These are phyloP conservation scores for Limnephilus auricula DNA, from an alignment of 2,888 invertebrate genomes.

Conservation along the genomic window DNA sequence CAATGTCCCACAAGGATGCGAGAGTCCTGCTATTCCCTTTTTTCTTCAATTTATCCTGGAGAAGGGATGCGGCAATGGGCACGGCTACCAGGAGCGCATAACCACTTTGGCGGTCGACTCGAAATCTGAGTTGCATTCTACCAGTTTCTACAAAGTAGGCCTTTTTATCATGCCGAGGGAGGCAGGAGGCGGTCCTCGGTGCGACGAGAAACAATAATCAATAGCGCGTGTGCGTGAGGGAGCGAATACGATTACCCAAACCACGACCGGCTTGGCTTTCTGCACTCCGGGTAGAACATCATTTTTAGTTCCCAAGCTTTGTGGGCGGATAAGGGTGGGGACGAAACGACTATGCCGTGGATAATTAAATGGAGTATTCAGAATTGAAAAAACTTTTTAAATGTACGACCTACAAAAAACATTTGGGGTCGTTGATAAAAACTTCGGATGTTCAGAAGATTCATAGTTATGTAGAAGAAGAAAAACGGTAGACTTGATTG, in stretches of 20 bases:
- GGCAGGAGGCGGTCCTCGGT: conserved; percentile 58
- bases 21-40: conserved; percentile 62
- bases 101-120: conserved; percentile 45
- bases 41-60: conserved; percentile 59
- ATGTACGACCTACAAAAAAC: not conserved
- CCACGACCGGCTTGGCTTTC: conserved; percentile 41
- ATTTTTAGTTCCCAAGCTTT: conserved; percentile 57
- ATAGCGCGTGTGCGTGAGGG: conserved; percentile 65
- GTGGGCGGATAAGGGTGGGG: conserved; percentile 51
- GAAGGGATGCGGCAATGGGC: conserved; percentile 66
- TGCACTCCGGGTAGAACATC: conserved; percentile 62
- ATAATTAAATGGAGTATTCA: not conserved
- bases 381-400: not conserved
- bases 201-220: conserved; percentile 65
- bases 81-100: conserved; percentile 62
- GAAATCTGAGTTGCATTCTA: conserved; percentile 58
- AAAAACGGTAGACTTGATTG: not conserved
- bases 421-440: not conserved
- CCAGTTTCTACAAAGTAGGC: conserved; percentile 38
- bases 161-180: conserved; percentile 46
- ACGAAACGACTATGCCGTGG: not conserved
- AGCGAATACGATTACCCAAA: conserved; percentile 41
- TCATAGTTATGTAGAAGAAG: not conserved
- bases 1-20: conserved; percentile 50
- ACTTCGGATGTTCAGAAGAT: not conserved